These are phyloP conservation scores for Enteromius argenteus DNA, from an alignment of 2,797 vertebrate species.

Conservation along the genomic window DNA sequence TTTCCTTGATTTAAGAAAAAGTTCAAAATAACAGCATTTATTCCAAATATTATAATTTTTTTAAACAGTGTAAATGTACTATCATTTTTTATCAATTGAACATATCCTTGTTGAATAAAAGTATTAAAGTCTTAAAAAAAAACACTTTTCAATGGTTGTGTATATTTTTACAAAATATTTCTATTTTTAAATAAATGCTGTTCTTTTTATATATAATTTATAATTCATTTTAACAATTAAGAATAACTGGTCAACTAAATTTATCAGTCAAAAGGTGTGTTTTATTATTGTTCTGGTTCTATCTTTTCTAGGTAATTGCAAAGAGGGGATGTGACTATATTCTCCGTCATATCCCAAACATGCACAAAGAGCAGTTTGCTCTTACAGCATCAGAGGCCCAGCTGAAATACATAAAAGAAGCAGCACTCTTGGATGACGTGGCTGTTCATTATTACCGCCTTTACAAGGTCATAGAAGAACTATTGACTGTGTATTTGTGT, in stretches of 20 bases:
- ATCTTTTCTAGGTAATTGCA: conserved; percentile 84
- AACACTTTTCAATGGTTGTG: not conserved
- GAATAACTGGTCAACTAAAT: not conserved
- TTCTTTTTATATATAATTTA: not conserved
- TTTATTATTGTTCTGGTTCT: not conserved
- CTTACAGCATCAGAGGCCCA: conserved; percentile 94
- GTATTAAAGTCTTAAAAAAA: not conserved
- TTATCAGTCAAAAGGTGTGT: not conserved
- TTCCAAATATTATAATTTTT: not conserved
- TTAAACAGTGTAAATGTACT: not conserved
- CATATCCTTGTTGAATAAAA: not conserved
- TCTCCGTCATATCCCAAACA: conserved; percentile 95
- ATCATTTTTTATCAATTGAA: not conserved
- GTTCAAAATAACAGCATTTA: not conserved
- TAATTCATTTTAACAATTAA: not conserved
- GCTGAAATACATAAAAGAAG: conserved; percentile 97
- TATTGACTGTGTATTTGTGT: not conserved
- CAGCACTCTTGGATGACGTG: conserved; percentile 92
- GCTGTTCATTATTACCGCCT: conserved; percentile 96
- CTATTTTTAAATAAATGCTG: not conserved
- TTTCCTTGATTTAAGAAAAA: not conserved
- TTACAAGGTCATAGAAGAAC: conserved; percentile 85
- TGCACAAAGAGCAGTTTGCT: conserved; percentile 98
- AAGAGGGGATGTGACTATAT: conserved; percentile 96
- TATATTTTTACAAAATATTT: not conserved